These are phyloP conservation scores for Vulpes lagopus DNA, from an alignment of 2,113 vertebrate genomes.

Conservation along the genomic window DNA sequence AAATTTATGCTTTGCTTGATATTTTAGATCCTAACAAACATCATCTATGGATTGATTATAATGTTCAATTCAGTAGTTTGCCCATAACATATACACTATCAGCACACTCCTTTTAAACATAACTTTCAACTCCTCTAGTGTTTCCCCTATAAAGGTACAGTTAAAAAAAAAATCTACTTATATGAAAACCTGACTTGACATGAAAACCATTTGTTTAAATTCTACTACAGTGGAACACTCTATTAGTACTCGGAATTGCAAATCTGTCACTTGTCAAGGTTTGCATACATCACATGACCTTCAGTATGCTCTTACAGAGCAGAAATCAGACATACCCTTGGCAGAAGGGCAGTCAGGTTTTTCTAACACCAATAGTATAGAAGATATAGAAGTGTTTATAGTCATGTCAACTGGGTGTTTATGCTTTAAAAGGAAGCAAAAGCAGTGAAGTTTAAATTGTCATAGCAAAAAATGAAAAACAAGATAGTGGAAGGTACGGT, in stretches of 20 bases:
- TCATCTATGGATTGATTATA: not conserved
- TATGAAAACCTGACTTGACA: not conserved
- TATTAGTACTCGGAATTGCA: not conserved
- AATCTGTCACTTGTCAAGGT: slow-evolving; percentile 31
- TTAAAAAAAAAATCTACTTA: not conserved
- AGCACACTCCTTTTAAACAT: not conserved
- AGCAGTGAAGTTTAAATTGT: not conserved
- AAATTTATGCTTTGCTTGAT: not conserved
- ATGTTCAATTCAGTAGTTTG: not conserved
- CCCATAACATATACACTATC: not conserved
- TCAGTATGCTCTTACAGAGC: not conserved
- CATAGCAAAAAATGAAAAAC: not conserved
- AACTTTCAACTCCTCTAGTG: not conserved
- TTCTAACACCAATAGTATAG: not conserved
- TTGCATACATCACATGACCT: not conserved
- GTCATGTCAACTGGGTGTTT: not conserved
- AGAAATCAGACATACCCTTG: not conserved
- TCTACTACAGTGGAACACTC: not conserved
- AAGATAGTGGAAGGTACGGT: not conserved
- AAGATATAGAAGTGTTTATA: not conserved
- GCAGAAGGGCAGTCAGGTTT: not conserved
- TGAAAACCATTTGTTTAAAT: slow-evolving; percentile 23
- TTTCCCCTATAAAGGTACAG: not conserved
- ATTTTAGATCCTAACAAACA: not conserved
- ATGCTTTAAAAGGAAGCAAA: not conserved